Evolutionary conservation across 2,888 invertebrate genomes (phyloP).

Genomic region (Drosophila falleni): DNA sequence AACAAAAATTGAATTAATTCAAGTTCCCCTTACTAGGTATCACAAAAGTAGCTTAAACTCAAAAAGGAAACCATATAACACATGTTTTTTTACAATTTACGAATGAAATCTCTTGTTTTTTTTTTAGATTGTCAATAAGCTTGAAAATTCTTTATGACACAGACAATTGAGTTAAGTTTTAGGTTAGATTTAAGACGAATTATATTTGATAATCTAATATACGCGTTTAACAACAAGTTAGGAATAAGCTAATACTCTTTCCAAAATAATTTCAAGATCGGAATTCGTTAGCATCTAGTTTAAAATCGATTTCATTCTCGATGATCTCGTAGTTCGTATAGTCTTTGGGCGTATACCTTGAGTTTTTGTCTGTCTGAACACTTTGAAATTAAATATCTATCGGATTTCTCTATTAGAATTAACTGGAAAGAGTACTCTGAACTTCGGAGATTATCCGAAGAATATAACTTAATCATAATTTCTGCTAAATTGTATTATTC

Average conservation of each 20-base stretch:
- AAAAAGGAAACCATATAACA: constrained; percentile 49
- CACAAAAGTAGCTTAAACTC: constrained; percentile 78
- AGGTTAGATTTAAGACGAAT: constrained; percentile 39
- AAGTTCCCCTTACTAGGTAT: constrained; percentile 54
- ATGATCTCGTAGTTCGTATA: constrained; percentile 14
- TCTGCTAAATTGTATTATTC: constrained; percentile 15
- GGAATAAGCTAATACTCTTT: constrained; percentile 35
- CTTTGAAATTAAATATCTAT: constrained; percentile 15
- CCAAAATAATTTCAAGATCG: constrained; percentile 13
- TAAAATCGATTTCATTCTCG: constrained; percentile 19
- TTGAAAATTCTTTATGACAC: constrained; percentile 62
- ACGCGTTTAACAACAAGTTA: constrained; percentile 26
- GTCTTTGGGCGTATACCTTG: constrained; percentile 28
- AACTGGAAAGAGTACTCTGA: constrained; percentile 44
- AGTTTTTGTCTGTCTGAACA: constrained; percentile 16
- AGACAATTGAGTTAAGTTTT: constrained; percentile 55
- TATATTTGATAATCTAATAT: constrained; percentile 33
- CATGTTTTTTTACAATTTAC: constrained; percentile 26
- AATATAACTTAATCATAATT: constrained; percentile 7
- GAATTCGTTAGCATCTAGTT: constrained; percentile 5
- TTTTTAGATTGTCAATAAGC: constrained; percentile 72
- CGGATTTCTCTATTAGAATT: constrained; percentile 7
- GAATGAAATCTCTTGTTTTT: constrained; percentile 28
- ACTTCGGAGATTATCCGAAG: constrained; percentile 40
- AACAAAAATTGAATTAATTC: constrained; percentile 60